These are phyloP conservation scores for Platycheirus rosarum DNA, from an alignment of 2,888 invertebrate genomes.

Conservation along the genomic window DNA sequence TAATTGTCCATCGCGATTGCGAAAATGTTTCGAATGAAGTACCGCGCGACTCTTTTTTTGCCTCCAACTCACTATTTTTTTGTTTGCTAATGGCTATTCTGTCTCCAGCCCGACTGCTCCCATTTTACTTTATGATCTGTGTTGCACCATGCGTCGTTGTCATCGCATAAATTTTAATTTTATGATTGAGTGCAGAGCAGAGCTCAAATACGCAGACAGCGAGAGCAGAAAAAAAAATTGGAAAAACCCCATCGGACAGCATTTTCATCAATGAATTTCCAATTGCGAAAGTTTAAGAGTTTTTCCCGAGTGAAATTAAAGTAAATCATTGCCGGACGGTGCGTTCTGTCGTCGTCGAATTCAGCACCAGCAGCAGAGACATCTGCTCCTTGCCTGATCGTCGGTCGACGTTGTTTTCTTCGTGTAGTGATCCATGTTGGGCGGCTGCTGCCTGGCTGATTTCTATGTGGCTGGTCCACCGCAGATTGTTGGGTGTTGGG, in stretches of 20 bases:
- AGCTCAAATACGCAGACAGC: slow-evolving; percentile 41
- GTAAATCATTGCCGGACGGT: slow-evolving; percentile 56
- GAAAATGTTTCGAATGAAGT: slow-evolving; percentile 65
- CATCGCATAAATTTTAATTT: slow-evolving; percentile 73
- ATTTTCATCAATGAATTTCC: slow-evolving; percentile 74
- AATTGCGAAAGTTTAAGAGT: slow-evolving; percentile 73
- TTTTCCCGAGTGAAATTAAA: slow-evolving; percentile 69
- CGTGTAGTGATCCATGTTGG: slow-evolving; percentile 59
- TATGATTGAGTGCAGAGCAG: slow-evolving; percentile 66
- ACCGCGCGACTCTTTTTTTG: slow-evolving; percentile 14
- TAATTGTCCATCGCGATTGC: slow-evolving; percentile 65
- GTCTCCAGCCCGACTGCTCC: slow-evolving; percentile 68
- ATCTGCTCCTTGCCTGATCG: slow-evolving; percentile 44
- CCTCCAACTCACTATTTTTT: slow-evolving; percentile 1
- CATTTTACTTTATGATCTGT: slow-evolving; percentile 73
- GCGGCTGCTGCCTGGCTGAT: slow-evolving; percentile 53
- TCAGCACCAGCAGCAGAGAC: slow-evolving; percentile 25
- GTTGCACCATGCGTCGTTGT: slow-evolving; percentile 63
- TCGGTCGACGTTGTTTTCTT: slow-evolving; percentile 15
- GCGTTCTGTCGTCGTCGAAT: slow-evolving; percentile 2
- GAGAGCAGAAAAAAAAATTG: slow-evolving; percentile 4
- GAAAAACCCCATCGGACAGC: slow-evolving; percentile 63
- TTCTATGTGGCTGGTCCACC: slow-evolving; percentile 20
- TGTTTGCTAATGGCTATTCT: slow-evolving; percentile 15
- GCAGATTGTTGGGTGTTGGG: slow-evolving; percentile 62